A percentile compares a stretch with the other conserved stretches of the same genome.
Evolutionary conservation across 1,140 invertebrate species (phyloP).

Genomic region (Rhopalosiphum maidis): DNA sequence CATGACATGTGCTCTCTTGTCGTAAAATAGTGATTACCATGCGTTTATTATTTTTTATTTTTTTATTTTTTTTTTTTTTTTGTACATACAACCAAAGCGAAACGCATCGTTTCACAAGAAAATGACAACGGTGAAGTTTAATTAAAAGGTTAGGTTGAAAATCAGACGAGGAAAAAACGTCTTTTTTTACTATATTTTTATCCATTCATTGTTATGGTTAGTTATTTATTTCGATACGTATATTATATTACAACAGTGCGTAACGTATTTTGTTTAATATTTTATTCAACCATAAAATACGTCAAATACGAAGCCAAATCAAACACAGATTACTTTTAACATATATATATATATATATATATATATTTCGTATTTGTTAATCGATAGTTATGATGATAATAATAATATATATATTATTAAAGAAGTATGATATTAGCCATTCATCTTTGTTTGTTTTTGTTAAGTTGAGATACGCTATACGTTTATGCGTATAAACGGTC

Average conservation of each 20-base stretch:
- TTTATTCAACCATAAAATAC: neutral
- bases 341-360: too few relatives aligned
- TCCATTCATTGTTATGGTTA: neutral
- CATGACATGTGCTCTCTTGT: neutral
- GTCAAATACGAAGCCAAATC: neutral
- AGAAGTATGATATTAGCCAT: neutral
- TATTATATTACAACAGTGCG: neutral
- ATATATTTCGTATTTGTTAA: neutral
- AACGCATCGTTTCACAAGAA: slow-evolving; percentile 15
- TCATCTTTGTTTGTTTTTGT: neutral
- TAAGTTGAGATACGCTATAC: neutral
- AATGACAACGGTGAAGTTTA: slow-evolving; percentile 18
- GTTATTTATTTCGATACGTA: neutral
- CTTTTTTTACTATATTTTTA: neutral
- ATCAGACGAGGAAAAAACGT: neutral
- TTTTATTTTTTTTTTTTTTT: neutral
- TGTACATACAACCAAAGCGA: neutral
- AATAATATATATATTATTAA: neutral
- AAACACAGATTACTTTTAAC: neutral
- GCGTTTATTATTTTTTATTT: neutral
- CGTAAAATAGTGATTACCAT: slow-evolving; percentile 12
- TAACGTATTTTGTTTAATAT: neutral
- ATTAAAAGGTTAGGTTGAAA: neutral
- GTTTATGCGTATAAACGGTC: neutral
- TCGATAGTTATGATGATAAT: neutral